A percentile compares a stretch with the other conserved stretches of the same genome.
Conservation (phyloP, 2,797 vertebrate genomes). For the Adrianichthys oophorus region DNA sequence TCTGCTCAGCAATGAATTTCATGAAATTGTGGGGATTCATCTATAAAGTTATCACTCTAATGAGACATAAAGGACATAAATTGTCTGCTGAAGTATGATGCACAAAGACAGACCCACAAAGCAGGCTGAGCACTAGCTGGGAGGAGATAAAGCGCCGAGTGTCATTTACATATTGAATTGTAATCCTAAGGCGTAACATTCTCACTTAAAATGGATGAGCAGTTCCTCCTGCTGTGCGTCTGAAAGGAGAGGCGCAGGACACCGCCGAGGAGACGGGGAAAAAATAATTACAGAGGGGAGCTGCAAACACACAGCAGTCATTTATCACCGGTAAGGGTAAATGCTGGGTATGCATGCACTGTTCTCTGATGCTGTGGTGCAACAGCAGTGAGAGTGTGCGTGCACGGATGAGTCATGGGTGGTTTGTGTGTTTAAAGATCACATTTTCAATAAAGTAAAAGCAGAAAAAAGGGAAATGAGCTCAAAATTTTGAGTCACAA, state of each 20-base stretch:
- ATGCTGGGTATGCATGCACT: neutral
- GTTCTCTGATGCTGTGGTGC: neutral
- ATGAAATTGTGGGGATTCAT: constrained; percentile 1
- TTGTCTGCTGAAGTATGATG: constrained; percentile 52
- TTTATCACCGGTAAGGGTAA: constrained; percentile 20
- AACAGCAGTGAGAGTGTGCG: neutral
- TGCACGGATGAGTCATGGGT: neutral
- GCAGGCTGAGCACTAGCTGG: constrained; percentile 63
- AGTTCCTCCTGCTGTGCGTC: constrained; percentile 58
- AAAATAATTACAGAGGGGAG: constrained; percentile 35
- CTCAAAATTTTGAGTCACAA: neutral
- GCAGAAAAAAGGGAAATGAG: neutral
- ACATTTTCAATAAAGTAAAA: neutral
- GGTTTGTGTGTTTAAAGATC: neutral
- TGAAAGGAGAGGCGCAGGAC: constrained; percentile 44
- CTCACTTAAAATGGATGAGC: constrained; percentile 70
- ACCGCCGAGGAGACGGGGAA: constrained; percentile 33
- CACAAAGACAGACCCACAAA: constrained; percentile 1
- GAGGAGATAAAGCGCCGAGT: constrained; percentile 66
- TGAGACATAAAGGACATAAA: constrained; percentile 52
- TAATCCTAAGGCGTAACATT: constrained; percentile 77
- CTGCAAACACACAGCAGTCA: constrained; percentile 20
- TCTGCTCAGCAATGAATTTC: neutral
- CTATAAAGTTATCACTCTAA: neutral
- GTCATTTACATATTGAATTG: constrained; percentile 77